phyloP scores from a whole-genome alignment of 92 coral and sea anemone genomes.

The Scolanthus callimorphus region DNA sequence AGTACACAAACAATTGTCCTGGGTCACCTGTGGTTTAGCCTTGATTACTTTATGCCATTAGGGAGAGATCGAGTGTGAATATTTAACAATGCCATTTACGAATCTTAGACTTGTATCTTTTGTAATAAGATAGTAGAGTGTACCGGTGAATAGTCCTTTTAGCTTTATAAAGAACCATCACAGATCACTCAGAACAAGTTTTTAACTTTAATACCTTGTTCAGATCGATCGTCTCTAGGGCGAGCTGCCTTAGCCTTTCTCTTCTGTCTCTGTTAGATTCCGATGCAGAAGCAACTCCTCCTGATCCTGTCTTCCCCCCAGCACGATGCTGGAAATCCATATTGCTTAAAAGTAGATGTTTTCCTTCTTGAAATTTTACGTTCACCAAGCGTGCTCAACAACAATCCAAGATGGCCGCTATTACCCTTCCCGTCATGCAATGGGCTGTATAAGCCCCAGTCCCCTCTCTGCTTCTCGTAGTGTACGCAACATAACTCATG shows the following conservation, averaged over 20 bases:
- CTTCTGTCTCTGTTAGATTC: slow-evolving; percentile 97
- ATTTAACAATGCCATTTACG: no score
- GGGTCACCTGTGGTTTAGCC: no score
- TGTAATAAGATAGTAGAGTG: no score
- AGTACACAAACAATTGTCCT: no score
- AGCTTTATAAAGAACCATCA: no score
- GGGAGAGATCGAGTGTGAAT: no score
- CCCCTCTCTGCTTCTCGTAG: not conserved
- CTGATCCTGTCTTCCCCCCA: slow-evolving; percentile 98
- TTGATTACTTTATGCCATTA: no score
- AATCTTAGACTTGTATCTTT: no score
- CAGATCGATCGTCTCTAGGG: slow-evolving; percentile 95
- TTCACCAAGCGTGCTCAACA: slow-evolving; percentile 3
- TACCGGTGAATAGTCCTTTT: no score
- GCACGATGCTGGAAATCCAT: slow-evolving; percentile 99
- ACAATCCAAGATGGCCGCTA: slow-evolving; percentile 25
- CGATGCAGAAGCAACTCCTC: slow-evolving; percentile 95
- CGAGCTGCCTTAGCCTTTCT: slow-evolving; percentile 90
- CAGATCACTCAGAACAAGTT: no score
- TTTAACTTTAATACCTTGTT: slow-evolving; percentile 96
- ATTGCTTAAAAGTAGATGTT: not conserved
- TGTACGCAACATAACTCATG: not conserved
- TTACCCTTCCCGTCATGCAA: slow-evolving; percentile 26
- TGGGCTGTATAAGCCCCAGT: no score
- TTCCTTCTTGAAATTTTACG: no score